These are phyloP conservation scores for Hesperia comma DNA, from an alignment of 2,888 invertebrate species.

Conservation along the genomic window DNA sequence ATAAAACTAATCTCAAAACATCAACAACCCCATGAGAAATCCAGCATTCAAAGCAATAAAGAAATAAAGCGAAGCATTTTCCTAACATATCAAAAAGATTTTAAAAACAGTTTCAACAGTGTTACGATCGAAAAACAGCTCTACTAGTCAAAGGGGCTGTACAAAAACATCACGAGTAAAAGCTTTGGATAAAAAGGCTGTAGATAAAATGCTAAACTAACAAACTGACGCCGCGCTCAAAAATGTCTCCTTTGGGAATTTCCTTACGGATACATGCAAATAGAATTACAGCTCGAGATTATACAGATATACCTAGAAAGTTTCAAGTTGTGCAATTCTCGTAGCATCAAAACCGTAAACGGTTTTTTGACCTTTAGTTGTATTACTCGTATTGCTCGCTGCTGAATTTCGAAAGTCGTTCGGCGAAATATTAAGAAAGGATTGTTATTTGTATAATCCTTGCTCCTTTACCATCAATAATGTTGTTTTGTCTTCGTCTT, in stretches of 20 bases:
- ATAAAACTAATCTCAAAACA: too few species aligned
- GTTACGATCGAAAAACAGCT: background rate
- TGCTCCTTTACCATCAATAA: too few species aligned
- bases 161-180: slow-evolving; percentile 12
- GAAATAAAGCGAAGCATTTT: background rate
- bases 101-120: background rate
- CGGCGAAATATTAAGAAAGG: too few species aligned
- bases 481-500: too few species aligned
- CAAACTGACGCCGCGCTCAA: slow-evolving; percentile 25
- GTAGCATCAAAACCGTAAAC: slow-evolving; percentile 1
- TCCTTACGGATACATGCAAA: slow-evolving; percentile 34
- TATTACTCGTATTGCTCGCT: background rate
- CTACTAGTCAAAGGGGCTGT: background rate
- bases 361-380: slow-evolving; percentile 18
- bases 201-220: slow-evolving; percentile 30
- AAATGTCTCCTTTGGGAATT: slow-evolving; percentile 27
- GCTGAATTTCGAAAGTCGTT: too few species aligned
- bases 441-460: too few species aligned
- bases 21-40: too few species aligned
- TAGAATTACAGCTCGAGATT: slow-evolving; percentile 30
- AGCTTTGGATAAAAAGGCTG: slow-evolving; percentile 18
- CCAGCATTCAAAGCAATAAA: background rate
- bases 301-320: slow-evolving; percentile 14
- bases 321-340: slow-evolving; percentile 18
- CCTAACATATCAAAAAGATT: slow-evolving; percentile 2